Evolutionary conservation across 2,797 vertebrate species (phyloP), one percentile per base, ranked within the genome.

Genomic region (Limnodromus scolopaceus): DNA sequence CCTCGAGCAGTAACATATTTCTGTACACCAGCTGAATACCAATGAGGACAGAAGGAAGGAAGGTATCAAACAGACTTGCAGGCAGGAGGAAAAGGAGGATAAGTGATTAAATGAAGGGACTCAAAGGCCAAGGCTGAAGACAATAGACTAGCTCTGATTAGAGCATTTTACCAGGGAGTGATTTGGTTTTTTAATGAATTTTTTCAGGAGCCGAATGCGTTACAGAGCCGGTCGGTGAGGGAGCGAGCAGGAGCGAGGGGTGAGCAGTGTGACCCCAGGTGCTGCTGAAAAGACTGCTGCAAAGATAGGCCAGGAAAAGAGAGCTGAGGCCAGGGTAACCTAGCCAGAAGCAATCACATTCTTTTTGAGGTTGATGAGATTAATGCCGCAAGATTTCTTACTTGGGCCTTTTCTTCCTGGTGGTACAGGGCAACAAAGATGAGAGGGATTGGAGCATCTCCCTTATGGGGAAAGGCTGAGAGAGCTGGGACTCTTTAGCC

Each of bases 1-100:
- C 98, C 97, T 98, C 83, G 94, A 97, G 98, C 97, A 93, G 96
- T 95, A 97, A 95, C 97, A 97, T 97, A 91, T 96, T 97, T 95
- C 71, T 88, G 89, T 61, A 87, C 89, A 80, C 95, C 74, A 46
- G 65, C 87, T 93, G 98, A 98, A 98, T 98, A 94, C 79, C 87
- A 98, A 97, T 97, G 96, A 98, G 96, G 60, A 86, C 53, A 87
- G 91, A 92, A 78, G 87, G 91, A 94, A 85, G 95, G 78, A 83
- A 93, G 84, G 74, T 97, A 68, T 97, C n/a, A 68, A 71, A 71
- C 71, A 45, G 76, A 91, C 87, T 51, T 53, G 55, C 81, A 82
- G 61, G 92, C 75, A 74, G 94, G 55, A 82, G 86, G 95, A 87
- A 92, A 92, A 92, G 71, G 61, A 93, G 46, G 78, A 12, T n/a